Evolutionary conservation across 2,888 invertebrate genomes (phyloP).

Genomic region (Mythimna pallens): DNA sequence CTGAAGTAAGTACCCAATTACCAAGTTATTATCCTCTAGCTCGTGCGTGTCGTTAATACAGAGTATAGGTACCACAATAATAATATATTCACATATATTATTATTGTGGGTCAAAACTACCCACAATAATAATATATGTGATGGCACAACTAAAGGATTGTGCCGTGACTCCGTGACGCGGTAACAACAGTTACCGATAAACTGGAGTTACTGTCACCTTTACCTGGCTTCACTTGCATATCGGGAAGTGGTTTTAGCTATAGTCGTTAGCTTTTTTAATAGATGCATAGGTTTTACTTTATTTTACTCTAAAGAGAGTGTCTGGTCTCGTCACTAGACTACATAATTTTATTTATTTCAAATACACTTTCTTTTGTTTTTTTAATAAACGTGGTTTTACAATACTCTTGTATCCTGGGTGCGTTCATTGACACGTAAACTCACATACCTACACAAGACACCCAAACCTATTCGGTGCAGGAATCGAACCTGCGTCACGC

Average conservation of each 20-base stretch:
- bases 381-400: too few relatives aligned
- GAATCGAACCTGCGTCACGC: too few relatives aligned
- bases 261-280: neutral
- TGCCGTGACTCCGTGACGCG: slow-evolving; percentile 52
- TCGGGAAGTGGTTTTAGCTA: slow-evolving; percentile 1
- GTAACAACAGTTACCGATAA: slow-evolving; percentile 54
- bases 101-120: too few relatives aligned
- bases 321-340: neutral
- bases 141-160: slow-evolving; percentile 67
- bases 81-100: too few relatives aligned
- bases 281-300: neutral
- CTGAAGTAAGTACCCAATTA: neutral
- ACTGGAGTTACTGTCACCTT: slow-evolving; percentile 29
- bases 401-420: too few relatives aligned
- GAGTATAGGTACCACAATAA: slow-evolving; percentile 18
- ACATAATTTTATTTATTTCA: neutral
- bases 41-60: slow-evolving; percentile 20
- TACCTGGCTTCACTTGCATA: slow-evolving; percentile 55
- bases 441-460: too few relatives aligned
- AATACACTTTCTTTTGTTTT: neutral
- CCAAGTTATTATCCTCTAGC: slow-evolving; percentile 27
- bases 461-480: too few relatives aligned
- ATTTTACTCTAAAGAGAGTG: neutral
- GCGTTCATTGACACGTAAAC: too few relatives aligned
- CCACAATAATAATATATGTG: neutral